Base-by-base conservation (phyloP, 2,888 invertebrate species). In the Autographa pulchrina region DNA sequence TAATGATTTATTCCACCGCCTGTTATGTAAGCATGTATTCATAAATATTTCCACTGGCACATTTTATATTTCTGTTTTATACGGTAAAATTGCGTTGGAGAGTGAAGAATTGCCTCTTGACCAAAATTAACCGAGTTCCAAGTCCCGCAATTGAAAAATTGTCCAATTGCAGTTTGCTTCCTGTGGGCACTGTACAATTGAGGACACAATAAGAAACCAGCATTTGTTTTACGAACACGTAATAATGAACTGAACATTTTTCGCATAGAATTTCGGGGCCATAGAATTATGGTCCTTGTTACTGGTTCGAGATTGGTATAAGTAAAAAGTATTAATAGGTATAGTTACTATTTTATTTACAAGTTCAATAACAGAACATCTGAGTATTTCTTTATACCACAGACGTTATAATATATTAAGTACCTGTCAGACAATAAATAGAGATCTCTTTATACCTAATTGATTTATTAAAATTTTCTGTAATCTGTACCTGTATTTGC, bases 91-190 rank as follows among this genome's bases (percentile, higher is more conserved):
- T 82, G 77, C 59, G 68, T 74, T 82, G 82, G 85, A 86, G 88
- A 89, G 86, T 85, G 88, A 87, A 80, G 87, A 89, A 90, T 92
- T 90, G 89, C 88, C 88, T 88, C 88, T 85, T 84, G 89, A 90
- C 90, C 90, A 90, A 94, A 93, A 91, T 93, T 92, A 92, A 88
- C 87, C 84, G 85, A 88, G 88, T 88, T 89, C 90, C 88, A 89
- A 84, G 87, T 86, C 89, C 75, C 86, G 86, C 94, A 95, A 95
- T 94, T 95, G 95, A 89, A 92, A 94, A 94, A 95, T 95, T 95
- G 93, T 81, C 92, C 95, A 94, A 95, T 95, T 95, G 92, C 92
- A 92, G 92, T 92, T 91, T 88, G 91, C 88, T 91, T 94, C 94
- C 93, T 93, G 91, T 90, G 91, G 86, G 85, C 84, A 87, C 74